phyloP scores from a whole-genome alignment of 2,888 invertebrate species.

The Andricus quercusramuli region DNA sequence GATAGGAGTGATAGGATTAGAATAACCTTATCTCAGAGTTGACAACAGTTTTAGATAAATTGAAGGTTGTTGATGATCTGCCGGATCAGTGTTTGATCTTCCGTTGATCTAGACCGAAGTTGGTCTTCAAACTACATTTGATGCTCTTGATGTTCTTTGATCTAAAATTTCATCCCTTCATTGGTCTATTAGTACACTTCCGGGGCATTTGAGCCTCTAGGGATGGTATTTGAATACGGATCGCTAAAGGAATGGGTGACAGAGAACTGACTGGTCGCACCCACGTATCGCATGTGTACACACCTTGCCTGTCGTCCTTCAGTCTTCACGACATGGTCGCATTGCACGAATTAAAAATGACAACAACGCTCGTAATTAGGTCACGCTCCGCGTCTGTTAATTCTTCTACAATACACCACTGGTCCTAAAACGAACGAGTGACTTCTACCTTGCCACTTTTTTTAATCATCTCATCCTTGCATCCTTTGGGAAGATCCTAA shows the following conservation, averaged over 20 bases:
- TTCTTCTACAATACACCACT: background rate
- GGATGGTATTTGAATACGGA: slow-evolving; percentile 43
- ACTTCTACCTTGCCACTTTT: background rate
- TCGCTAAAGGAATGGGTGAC: slow-evolving; percentile 52
- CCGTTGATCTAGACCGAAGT: too few relatives aligned
- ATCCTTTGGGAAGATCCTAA: too few relatives aligned
- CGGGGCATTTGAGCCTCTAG: slow-evolving; percentile 1
- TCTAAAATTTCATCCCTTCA: background rate
- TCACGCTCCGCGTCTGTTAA: slow-evolving; percentile 46
- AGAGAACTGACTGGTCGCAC: slow-evolving; percentile 61
- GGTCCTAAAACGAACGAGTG: background rate
- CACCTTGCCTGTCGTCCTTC: slow-evolving; percentile 59
- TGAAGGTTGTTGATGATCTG: too few relatives aligned
- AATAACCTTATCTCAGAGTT: too few relatives aligned
- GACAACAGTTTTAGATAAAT: too few relatives aligned
- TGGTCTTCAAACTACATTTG: background rate
- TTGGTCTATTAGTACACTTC: background rate
- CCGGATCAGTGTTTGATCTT: too few relatives aligned
- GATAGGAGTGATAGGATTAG: too few relatives aligned
- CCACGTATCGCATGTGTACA: slow-evolving; percentile 72
- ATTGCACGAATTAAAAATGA: slow-evolving; percentile 57
- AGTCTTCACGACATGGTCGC: slow-evolving; percentile 56
- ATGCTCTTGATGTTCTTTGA: background rate
- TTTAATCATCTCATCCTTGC: too few relatives aligned
- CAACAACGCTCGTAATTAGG: slow-evolving; percentile 58